Percentiles rank a stretch among this genome's conserved stretches.
These are phyloP conservation scores for Macrocentrus cingulum DNA, from an alignment of 1,140 invertebrate species.

Conservation along the genomic window DNA sequence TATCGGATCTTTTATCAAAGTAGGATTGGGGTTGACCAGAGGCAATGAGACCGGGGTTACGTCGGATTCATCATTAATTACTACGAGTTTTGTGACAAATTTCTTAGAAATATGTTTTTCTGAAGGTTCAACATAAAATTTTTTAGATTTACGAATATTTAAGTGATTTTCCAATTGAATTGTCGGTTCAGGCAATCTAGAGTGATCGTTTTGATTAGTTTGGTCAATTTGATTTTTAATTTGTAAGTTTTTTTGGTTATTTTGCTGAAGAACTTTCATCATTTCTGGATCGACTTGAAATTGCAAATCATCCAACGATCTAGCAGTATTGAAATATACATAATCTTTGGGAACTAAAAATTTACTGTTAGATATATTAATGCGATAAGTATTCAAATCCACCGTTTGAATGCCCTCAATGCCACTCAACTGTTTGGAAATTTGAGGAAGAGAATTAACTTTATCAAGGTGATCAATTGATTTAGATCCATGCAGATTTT, in stretches of 20 bases:
- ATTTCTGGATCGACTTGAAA: slow-evolving; percentile 47
- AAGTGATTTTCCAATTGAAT: slow-evolving; percentile 8
- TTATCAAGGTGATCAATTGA: too few species aligned
- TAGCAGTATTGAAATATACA: slow-evolving; percentile 35
- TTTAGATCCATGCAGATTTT: background rate
- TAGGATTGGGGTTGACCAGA: slow-evolving; percentile 26
- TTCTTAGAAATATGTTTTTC: too few species aligned
- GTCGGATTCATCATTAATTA: slow-evolving; percentile 19
- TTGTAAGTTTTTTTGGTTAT: slow-evolving; percentile 29
- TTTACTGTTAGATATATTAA: slow-evolving; percentile 44
- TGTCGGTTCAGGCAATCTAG: slow-evolving; percentile 4
- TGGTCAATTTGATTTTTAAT: slow-evolving; percentile 15
- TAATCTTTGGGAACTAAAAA: slow-evolving; percentile 48
- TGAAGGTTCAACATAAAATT: too few species aligned
- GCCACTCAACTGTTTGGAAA: slow-evolving; percentile 33
- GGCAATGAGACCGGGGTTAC: slow-evolving; percentile 7
- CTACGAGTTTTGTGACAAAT: slow-evolving; percentile 19
- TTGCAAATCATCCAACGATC: slow-evolving; percentile 41
- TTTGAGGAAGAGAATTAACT: too few species aligned
- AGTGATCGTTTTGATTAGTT: background rate
- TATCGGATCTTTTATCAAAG: slow-evolving; percentile 25
- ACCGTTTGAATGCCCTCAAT: slow-evolving; percentile 39
- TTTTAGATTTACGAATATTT: slow-evolving; percentile 12
- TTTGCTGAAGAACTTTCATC: slow-evolving; percentile 39
- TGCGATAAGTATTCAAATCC: slow-evolving; percentile 35